Conservation (phyloP, 2,888 invertebrate species). For the Schizaphis graminum region DNA sequence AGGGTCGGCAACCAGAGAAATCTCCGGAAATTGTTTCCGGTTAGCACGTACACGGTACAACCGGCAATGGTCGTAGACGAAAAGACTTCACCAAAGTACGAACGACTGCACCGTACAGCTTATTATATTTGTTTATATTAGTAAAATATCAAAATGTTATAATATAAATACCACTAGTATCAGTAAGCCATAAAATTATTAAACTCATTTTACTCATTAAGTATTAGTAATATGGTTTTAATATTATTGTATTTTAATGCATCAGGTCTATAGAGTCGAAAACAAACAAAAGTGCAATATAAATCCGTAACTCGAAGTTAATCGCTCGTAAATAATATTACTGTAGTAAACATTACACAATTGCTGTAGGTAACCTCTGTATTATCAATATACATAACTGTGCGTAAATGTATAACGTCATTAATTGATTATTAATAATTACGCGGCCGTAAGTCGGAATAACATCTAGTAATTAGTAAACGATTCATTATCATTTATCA, state of each 20-base stretch:
- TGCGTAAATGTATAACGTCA: neutral
- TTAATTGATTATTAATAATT: constrained; percentile 25
- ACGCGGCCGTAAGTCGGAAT: neutral
- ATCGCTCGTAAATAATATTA: neutral
- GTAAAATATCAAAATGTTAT: neutral
- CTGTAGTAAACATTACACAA: neutral
- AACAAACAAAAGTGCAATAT: neutral
- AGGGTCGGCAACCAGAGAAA: constrained; percentile 70
- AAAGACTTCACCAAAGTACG: constrained; percentile 65
- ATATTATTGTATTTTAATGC: neutral
- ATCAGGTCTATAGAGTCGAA: neutral
- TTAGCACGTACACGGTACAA: constrained; percentile 79
- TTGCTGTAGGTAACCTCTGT: neutral
- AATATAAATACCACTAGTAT: neutral
- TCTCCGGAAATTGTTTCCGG: constrained; percentile 78
- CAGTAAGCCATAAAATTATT: neutral
- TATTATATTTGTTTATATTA: neutral
- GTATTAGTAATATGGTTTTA: neutral
- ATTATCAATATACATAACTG: neutral
- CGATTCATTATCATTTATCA: constrained; percentile 21
- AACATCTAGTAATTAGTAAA: neutral
- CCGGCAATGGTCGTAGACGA: constrained; percentile 69
- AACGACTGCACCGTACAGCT: neutral
- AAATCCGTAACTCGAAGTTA: neutral
- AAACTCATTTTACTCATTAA: neutral